phyloP scores from a whole-genome alignment of 2,113 vertebrate species.

The Chitala chitala region DNA sequence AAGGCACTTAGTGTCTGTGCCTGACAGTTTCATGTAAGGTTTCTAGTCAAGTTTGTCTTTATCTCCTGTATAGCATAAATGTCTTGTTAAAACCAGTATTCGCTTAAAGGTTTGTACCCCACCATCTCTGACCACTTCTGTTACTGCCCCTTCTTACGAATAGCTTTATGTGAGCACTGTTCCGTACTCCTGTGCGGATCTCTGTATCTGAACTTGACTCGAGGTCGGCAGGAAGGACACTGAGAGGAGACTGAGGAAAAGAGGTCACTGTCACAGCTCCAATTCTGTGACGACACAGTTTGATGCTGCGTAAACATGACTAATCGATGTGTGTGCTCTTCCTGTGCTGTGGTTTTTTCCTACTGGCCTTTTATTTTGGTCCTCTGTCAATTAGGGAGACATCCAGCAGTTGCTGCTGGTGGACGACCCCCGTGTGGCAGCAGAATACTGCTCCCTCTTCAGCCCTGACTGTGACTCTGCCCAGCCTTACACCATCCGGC shows the following conservation, averaged over 20 bases:
- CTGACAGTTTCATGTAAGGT: no score
- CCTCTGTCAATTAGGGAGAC: slow-evolving; percentile 64
- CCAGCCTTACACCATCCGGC: slow-evolving; percentile 52
- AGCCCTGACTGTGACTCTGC: slow-evolving; percentile 71
- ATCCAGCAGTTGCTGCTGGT: slow-evolving; percentile 80
- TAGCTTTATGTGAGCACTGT: no score
- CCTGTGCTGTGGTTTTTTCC: background rate
- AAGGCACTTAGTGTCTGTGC: no score
- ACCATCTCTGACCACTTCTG: no score
- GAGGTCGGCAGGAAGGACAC: background rate
- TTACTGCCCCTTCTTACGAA: no score
- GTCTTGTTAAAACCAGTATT: no score
- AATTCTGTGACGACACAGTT: background rate
- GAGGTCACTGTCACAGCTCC: background rate
- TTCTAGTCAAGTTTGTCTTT: no score
- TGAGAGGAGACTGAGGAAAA: background rate
- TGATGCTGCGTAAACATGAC: background rate
- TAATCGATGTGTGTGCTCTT: background rate
- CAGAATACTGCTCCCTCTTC: slow-evolving; percentile 68
- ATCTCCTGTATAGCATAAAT: no score
- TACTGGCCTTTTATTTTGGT: background rate
- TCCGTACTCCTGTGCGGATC: no score
- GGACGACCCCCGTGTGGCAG: slow-evolving; percentile 67
- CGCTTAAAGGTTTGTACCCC: no score
- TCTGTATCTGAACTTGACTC: no score